These are phyloP conservation scores for Polydrusus cervinus DNA, from an alignment of 2,888 invertebrate genomes.

Conservation along the genomic window DNA sequence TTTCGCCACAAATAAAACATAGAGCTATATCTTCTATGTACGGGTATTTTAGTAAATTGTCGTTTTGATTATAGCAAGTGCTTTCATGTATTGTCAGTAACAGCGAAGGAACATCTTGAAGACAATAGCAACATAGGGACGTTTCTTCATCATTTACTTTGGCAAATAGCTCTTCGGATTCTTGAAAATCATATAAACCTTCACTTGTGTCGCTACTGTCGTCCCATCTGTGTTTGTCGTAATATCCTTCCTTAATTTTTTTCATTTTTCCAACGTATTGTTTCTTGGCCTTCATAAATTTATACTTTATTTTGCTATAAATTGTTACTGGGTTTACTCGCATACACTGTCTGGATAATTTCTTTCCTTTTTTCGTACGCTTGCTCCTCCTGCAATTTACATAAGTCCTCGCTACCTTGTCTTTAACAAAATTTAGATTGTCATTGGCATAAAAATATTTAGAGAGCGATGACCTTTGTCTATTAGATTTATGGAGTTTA, in stretches of 20 bases:
- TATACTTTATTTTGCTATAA: neutral
- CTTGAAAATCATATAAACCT: neutral
- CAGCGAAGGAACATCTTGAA: neutral
- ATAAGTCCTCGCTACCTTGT: neutral
- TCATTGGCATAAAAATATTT: no score
- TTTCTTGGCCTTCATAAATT: neutral
- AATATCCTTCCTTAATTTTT: neutral
- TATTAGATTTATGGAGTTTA: no score
- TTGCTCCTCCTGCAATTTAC: neutral
- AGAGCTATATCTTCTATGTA: slow-evolving; percentile 35
- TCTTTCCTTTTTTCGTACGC: neutral
- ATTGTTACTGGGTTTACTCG: neutral
- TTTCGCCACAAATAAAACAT: slow-evolving; percentile 5
- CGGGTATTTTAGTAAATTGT: neutral
- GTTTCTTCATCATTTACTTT: slow-evolving; percentile 8
- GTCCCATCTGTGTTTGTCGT: neutral
- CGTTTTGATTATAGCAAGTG: neutral
- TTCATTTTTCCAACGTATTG: neutral
- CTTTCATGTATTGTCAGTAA: neutral
- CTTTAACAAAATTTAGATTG: neutral
- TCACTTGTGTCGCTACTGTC: neutral
- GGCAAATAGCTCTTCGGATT: neutral
- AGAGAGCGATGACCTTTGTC: no score
- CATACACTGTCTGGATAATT: neutral
- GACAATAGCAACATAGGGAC: neutral